These are phyloP conservation scores for Umimayanthus kanabou DNA, from an alignment of 92 coral and sea anemone genomes.

Conservation along the genomic window DNA sequence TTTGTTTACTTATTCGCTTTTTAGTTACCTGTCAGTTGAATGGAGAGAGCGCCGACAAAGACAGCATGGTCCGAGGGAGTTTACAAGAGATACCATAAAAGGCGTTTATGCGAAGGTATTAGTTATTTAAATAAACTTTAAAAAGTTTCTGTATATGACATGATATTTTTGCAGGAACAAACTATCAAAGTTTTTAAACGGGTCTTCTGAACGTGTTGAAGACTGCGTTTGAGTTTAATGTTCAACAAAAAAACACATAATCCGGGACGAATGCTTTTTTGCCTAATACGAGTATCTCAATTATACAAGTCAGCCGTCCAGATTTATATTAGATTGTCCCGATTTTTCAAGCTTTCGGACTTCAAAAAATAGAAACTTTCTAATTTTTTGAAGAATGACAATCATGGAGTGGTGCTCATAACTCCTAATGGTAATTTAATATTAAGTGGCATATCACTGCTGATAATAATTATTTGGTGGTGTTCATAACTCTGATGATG, in stretches of 20 bases:
- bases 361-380: too few relatives aligned
- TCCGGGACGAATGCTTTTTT: not conserved
- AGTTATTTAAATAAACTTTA: too few relatives aligned
- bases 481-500: too few relatives aligned
- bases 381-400: too few relatives aligned
- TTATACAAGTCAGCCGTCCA: too few relatives aligned
- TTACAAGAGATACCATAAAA: conserved; percentile 65
- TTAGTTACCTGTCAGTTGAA: conserved; percentile 81
- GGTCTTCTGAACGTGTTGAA: not conserved
- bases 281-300: too few relatives aligned
- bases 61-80: conserved; percentile 50
- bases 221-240: not conserved
- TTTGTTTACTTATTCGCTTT: conserved; percentile 14
- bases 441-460: too few relatives aligned
- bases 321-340: too few relatives aligned
- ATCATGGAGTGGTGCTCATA: too few relatives aligned
- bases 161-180: not conserved
- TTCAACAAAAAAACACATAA: not conserved
- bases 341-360: too few relatives aligned
- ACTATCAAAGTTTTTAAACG: not conserved
- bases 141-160: not conserved
- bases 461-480: too few relatives aligned
- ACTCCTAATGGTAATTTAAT: too few relatives aligned
- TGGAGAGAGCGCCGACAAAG: conserved; percentile 73
- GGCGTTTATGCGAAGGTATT: conserved; percentile 87